Conservation (phyloP, 2,888 invertebrate genomes). For the Drosophila parthenogenetica region DNA sequence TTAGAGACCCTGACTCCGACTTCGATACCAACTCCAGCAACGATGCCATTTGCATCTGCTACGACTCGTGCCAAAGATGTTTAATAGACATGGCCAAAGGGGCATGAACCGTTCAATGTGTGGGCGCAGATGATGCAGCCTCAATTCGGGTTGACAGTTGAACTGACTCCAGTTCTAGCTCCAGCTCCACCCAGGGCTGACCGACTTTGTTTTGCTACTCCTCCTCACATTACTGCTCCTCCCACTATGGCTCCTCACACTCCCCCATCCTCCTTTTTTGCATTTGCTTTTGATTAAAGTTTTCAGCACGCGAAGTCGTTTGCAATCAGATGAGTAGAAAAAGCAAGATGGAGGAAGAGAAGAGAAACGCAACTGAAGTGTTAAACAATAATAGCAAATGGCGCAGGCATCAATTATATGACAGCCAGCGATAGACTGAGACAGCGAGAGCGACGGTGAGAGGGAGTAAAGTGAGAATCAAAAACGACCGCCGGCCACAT, state of each 20-base stretch:
- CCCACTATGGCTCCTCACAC: background rate
- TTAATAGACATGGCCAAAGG: slow-evolving; percentile 66
- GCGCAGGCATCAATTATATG: slow-evolving; percentile 79
- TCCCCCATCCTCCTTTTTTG: background rate
- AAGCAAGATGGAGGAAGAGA: slow-evolving; percentile 7
- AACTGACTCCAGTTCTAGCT: slow-evolving; percentile 46
- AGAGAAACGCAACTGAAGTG: slow-evolving; percentile 47
- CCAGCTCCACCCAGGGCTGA: slow-evolving; percentile 51
- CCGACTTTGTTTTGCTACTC: slow-evolving; percentile 52
- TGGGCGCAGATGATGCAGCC: slow-evolving; percentile 61
- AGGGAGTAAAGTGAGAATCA: slow-evolving; percentile 22
- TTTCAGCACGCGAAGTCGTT: slow-evolving; percentile 57
- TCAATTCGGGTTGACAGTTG: slow-evolving; percentile 75
- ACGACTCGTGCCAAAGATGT: slow-evolving; percentile 75
- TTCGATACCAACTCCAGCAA: background rate
- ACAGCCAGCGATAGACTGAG: slow-evolving; percentile 42
- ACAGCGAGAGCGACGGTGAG: background rate
- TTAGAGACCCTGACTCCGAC: slow-evolving; percentile 14
- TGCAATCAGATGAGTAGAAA: too few relatives aligned
- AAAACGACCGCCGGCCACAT: slow-evolving; percentile 54
- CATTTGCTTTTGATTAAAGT: slow-evolving; percentile 77
- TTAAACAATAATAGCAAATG: slow-evolving; percentile 79
- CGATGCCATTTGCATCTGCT: slow-evolving; percentile 13
- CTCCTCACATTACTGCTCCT: background rate
- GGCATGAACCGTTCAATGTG: slow-evolving; percentile 58